phyloP scores from a whole-genome alignment of 2,888 invertebrate species.

The Crioceris asparagi region DNA sequence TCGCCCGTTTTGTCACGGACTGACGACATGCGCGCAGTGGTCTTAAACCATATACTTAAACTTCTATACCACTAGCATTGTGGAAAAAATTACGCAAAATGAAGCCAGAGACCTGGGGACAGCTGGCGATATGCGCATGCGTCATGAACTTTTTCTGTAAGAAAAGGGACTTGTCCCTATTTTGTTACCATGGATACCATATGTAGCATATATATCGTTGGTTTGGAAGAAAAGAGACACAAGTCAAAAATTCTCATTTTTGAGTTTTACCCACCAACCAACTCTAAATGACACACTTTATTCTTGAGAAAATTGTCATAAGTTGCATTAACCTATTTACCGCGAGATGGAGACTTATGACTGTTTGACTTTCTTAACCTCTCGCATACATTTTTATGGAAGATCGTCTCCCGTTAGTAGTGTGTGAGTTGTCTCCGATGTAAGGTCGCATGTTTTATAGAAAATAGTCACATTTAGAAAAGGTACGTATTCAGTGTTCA shows the following conservation, averaged over 20 bases:
- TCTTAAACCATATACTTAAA: too few species aligned
- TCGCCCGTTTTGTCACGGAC: too few species aligned
- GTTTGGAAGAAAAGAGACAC: slow-evolving; percentile 1
- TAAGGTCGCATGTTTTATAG: not conserved
- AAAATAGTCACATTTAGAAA: slow-evolving; percentile 2
- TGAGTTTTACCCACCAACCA: slow-evolving; percentile 1
- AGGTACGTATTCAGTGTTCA: slow-evolving; percentile 1
- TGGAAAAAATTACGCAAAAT: too few species aligned
- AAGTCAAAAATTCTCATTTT: slow-evolving; percentile 1
- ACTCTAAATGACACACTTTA: slow-evolving; percentile 2
- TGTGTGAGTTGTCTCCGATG: not conserved
- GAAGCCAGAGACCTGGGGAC: too few species aligned
- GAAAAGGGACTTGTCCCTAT: too few species aligned
- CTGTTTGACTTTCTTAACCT: not conserved
- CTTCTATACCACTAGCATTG: too few species aligned
- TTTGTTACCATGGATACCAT: too few species aligned
- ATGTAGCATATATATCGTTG: too few species aligned
- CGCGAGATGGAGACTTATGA: slow-evolving; percentile 3
- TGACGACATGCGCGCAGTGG: too few species aligned
- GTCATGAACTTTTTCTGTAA: too few species aligned
- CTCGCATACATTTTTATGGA: not conserved
- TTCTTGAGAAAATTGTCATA: not conserved
- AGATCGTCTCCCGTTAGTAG: slow-evolving; percentile 1
- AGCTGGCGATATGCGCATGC: too few species aligned
- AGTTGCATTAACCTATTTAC: not conserved